These are phyloP conservation scores for Tragelaphus imberbis DNA, from an alignment of 2,113 vertebrate species.

Conservation along the genomic window DNA sequence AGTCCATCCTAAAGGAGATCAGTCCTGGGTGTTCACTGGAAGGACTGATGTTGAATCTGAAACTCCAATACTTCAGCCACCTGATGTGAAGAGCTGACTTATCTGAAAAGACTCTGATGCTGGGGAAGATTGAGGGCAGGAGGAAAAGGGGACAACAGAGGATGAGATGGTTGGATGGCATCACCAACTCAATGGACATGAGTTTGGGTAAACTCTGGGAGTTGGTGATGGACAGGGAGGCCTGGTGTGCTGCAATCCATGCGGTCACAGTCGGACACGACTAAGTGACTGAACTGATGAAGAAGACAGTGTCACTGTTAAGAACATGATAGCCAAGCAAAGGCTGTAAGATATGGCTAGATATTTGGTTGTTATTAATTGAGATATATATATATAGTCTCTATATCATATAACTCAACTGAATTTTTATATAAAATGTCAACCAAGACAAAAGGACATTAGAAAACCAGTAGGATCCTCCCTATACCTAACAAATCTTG, in stretches of 20 bases:
- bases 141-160: not conserved
- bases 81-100: not conserved
- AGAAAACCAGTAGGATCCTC: not conserved
- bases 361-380: not conserved
- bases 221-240: not conserved
- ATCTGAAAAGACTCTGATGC: not conserved
- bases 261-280: not conserved
- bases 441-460: not conserved
- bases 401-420: not conserved
- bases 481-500: not conserved
- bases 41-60: not conserved
- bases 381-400: not conserved
- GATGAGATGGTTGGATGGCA: not conserved
- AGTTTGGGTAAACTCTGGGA: not conserved
- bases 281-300: not conserved
- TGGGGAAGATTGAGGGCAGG: not conserved
- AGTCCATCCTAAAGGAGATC: not conserved
- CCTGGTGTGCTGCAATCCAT: not conserved
- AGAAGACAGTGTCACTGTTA: not conserved
- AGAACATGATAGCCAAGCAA: not conserved
- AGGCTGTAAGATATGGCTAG: not conserved
- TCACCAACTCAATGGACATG: not conserved
- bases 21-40: not conserved
- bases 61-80: not conserved
- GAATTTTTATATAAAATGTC: constrained; percentile 21